Conservation (phyloP, 1,140 invertebrate species). For the Drosophila navojoa region DNA sequence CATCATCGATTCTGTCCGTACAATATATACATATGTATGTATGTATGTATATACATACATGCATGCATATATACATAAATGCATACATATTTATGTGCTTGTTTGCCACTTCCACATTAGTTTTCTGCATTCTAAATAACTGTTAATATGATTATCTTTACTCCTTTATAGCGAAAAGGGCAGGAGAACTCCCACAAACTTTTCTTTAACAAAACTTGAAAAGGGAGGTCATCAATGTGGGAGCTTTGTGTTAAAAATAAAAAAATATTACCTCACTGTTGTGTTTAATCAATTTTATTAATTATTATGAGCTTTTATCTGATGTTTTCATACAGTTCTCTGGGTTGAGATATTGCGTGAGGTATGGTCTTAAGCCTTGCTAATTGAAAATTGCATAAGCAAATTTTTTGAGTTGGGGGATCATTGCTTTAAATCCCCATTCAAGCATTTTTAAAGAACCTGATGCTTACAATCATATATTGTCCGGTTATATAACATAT, state of each 20-base stretch:
- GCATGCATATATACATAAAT: constrained; percentile 3
- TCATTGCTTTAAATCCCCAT: not conserved
- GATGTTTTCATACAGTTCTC: constrained; percentile 57
- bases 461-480: constrained; percentile 29
- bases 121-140: constrained; percentile 18
- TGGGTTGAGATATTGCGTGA: constrained; percentile 33
- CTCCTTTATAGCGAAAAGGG: not conserved
- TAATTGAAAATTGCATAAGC: constrained; percentile 67
- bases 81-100: not conserved
- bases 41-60: not conserved
- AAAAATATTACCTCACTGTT: constrained; percentile 52
- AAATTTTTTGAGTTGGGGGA: constrained; percentile 8
- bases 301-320: constrained; percentile 74
- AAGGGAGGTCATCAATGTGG: constrained; percentile 52
- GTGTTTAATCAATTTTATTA: constrained; percentile 71
- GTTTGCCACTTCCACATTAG: constrained; percentile 12
- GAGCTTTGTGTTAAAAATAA: constrained; percentile 50
- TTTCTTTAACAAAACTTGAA: constrained; percentile 37
- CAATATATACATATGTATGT: not conserved
- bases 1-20: constrained; percentile 12
- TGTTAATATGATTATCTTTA: constrained; percentile 29
- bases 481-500: constrained; percentile 39
- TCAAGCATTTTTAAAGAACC: constrained; percentile 23
- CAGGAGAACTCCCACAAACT: constrained; percentile 4
- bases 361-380: constrained; percentile 60